Base-by-base conservation (phyloP, 2,888 invertebrate species). In the Venusia cambrica region DNA sequence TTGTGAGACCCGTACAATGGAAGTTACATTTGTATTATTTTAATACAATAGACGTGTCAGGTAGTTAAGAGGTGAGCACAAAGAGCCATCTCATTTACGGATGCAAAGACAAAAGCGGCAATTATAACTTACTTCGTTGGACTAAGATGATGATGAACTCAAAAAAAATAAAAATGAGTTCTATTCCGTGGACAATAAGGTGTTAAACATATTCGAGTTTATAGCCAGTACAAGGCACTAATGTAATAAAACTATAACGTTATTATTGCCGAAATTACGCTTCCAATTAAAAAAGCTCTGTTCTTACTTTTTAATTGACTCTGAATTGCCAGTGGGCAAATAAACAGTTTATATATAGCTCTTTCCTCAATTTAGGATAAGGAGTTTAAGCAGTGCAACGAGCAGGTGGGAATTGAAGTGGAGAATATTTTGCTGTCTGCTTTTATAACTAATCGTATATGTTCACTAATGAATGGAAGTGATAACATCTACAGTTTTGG, bases 91-190 rank as follows among this genome's bases (percentile, higher is more conserved):
- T 77, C 73, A 77, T 74, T 73, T 73, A 73, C 64, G 72, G 65
- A 66, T 63, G 62, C 70, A 76, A 76, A 80, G 77, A 80, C 80
- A 80, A 80, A 77, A 75, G 76, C 72, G 46, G 66, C 64, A 77
- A 81, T 78, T 78, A 80, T 62, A 62, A 62, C 8, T 38, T 18
- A 31, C 31, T 6, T 34, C 24, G 19, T 9, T 13, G 16, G 35
- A 26, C 35, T 11, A 27, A 2, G n/a, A 22, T 4, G 38, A 41
- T 45, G 34, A 51, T 30, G 27, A 45, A 41, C 45, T n/a, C n/a
- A n/a, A n/a, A n/a, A n/a, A n/a, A 44, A 44, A 30, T 44, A 39
- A 51, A 41, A 45, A 20, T 39, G 29, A 16, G 14, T 11, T 29
- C 14, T 48, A 43, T 20, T 20, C 6, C 11, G 4, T 18, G 14